A percentile compares a stretch with the other conserved stretches of the same genome.
These are phyloP conservation scores for Tigriopus japonicus DNA, from an alignment of 1,140 invertebrate genomes.

Conservation along the genomic window DNA sequence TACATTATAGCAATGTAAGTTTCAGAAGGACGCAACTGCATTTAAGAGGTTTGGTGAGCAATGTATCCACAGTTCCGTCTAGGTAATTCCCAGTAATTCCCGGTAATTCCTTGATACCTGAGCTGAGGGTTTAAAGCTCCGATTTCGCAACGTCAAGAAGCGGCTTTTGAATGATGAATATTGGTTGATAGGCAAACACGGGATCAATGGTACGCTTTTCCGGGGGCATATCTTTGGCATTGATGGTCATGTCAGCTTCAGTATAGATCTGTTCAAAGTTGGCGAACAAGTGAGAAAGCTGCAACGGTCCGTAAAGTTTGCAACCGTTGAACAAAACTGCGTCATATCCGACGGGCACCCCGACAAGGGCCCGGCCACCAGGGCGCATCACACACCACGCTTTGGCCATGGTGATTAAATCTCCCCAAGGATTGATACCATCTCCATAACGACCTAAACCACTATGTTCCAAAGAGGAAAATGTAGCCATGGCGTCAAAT, in stretches of 20 bases:
- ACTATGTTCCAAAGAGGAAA: slow-evolving; percentile 6
- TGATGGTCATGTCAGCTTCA: no score
- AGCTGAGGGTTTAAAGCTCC: no score
- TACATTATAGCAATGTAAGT: no score
- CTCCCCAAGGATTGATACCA: slow-evolving; percentile 11
- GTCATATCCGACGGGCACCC: neutral
- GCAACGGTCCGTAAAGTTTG: neutral
- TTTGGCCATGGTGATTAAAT: slow-evolving; percentile 5
- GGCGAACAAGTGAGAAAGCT: neutral
- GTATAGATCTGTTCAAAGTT: neutral
- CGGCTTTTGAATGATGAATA: slow-evolving; percentile 5
- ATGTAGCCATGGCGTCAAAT: slow-evolving; percentile 2
- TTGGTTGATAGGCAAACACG: neutral
- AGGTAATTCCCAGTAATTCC: no score
- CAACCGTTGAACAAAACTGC: slow-evolving; percentile 1
- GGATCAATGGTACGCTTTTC: no score
- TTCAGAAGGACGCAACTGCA: no score
- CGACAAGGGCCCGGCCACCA: neutral
- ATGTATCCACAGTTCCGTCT: no score
- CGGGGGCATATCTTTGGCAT: no score
- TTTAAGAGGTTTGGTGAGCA: no score
- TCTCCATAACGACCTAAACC: slow-evolving; percentile 13
- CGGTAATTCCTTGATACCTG: no score
- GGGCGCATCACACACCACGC: neutral
- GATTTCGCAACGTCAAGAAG: no score